phyloP scores from a whole-genome alignment of 2,113 vertebrate species.

The Chloebia gouldiae region DNA sequence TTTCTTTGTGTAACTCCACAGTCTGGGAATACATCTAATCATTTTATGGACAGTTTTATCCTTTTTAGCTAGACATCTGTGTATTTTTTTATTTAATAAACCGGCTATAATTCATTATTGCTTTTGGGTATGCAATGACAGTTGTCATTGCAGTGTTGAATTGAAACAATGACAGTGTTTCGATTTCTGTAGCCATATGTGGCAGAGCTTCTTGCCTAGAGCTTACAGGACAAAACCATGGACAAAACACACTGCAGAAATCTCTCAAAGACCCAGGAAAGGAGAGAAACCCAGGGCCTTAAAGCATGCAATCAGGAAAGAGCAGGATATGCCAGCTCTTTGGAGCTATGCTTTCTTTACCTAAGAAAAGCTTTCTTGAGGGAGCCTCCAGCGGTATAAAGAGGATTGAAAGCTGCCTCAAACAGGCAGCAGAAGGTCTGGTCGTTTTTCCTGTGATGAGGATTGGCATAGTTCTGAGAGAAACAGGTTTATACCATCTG shows the following conservation, averaged over 20 bases:
- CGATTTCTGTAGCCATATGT: neutral
- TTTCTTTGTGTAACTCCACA: neutral
- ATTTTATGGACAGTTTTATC: neutral
- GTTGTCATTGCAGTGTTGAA: too few species aligned
- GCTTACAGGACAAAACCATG: neutral
- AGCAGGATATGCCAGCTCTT: neutral
- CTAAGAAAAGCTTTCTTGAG: neutral
- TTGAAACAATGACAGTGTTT: too few species aligned
- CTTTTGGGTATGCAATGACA: neutral
- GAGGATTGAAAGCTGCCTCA: neutral
- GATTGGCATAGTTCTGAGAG: neutral
- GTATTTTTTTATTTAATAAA: neutral
- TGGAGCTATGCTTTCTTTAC: neutral
- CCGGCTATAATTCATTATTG: neutral
- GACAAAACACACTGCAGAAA: neutral
- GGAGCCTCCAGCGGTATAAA: neutral
- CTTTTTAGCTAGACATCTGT: neutral
- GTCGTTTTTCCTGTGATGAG: neutral
- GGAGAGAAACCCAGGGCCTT: neutral
- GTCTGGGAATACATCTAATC: neutral
- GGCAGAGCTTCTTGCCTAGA: neutral
- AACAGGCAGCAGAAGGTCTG: neutral
- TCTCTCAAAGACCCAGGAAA: neutral
- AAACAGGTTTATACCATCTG: conserved; percentile 36
- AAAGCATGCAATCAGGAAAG: neutral